These are phyloP conservation scores for Xiphorhynchus erythropygius DNA, from an alignment of 2,797 vertebrate species.

Conservation along the genomic window DNA sequence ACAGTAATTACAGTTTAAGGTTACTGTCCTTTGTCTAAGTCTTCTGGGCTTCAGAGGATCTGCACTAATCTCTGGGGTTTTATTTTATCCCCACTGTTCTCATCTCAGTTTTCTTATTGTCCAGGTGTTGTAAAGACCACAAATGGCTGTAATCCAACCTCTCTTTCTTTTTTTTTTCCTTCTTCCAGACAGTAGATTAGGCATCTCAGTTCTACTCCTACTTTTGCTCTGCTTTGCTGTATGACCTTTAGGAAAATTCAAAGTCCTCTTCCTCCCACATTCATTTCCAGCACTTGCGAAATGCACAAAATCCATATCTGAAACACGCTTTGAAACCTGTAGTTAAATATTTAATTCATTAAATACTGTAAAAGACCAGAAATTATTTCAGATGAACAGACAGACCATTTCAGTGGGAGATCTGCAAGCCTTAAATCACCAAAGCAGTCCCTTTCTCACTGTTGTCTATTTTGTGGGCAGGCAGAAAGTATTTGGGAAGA, in stretches of 20 bases:
- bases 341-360: background rate
- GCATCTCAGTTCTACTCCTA: background rate
- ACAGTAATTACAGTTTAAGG: conserved; percentile 53
- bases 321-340: background rate
- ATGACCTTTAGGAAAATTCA: background rate
- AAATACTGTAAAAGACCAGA: background rate
- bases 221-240: background rate
- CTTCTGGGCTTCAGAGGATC: conserved; percentile 28
- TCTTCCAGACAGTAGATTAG: background rate
- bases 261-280: background rate
- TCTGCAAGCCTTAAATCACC: background rate
- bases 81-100: background rate
- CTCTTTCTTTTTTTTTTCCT: background rate
- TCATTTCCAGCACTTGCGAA: background rate
- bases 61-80: conserved; percentile 2
- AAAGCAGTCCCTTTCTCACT: background rate
- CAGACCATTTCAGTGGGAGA: background rate
- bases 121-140: conserved; percentile 19
- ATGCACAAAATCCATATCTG: background rate
- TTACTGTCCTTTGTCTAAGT: conserved; percentile 16
- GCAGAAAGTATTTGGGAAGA: background rate
- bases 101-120: conserved; percentile 32
- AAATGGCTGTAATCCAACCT: background rate
- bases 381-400: background rate
- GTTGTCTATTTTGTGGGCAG: background rate